Base-by-base conservation (phyloP, 2,888 invertebrate genomes). In the Alviniconcha strummeri region DNA sequence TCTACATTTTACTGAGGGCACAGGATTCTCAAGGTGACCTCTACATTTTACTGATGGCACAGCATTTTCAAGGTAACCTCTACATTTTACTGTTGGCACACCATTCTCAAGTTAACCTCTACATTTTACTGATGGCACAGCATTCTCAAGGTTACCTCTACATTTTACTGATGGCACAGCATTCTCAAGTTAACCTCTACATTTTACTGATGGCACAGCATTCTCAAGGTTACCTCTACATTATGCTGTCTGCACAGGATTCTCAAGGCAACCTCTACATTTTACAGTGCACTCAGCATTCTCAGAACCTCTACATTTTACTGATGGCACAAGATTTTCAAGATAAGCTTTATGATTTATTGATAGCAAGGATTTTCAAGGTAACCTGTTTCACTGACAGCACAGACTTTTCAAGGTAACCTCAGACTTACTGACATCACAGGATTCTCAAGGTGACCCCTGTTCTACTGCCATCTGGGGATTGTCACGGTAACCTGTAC, bases 341-440 rank as follows among this genome's bases (percentile, higher is more conserved):
- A 36, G 36, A 3, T 64, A 94, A 95, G 57, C 91, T 96, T 0
- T 97, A 97, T 89, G 36, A 94, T 94, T 64, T 92, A 93, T 69
- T 97, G 97, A 97, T 95, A 96, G 77, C 89, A 94, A 93, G 92
- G n/a, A 93, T 97, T 0, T 94, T 96, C n/a, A 95, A 94, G 90
- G 94, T 94, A 84, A 36, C 0, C 36, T 36, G 36, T 56, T 64
- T 54, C 36, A 36, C 36, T 36, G 97, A 97, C 95, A 96, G 78
- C 89, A 94, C 36, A 93, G 92, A n/a, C 93, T 97, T 0, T 94
- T 96, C n/a, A 95, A 94, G 90, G 94, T 94, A 84, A 36, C 36
- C 36, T 36, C 36, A 89, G 36, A 94, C 94, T 64, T 92, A 93
- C 69, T 97, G 97, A 97, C 95, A 96, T 77, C 89, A 94, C 36